Evolutionary conservation across 37 sponge, comb jelly and placozoan species (phyloP), one percentile per base, ranked within the genome.

Genomic region (Axinella damicornis): DNA sequence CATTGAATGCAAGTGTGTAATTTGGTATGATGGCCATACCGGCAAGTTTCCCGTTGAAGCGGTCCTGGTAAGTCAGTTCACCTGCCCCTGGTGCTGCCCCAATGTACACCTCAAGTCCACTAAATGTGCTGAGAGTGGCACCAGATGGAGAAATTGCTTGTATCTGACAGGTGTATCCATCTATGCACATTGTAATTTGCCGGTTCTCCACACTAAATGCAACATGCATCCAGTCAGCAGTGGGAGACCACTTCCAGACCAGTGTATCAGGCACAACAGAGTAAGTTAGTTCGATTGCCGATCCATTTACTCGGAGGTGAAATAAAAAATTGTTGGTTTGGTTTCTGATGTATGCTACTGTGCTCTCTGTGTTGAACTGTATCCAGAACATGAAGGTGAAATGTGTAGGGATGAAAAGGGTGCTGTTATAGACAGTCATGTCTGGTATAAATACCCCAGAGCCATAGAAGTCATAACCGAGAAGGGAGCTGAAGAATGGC

Each of bases 341-440:
- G 28, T 83, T 73, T 0, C 40, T 61, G 39, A 83, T 27, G 34
- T 83, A 36, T 11, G 53, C 74, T 18, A 90, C 74, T 30, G 74
- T 80, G n/a, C 91, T 76, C 37, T 24, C 22, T 46, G 46, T 46
- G 46, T 9, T 46, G 46, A 46, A 46, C 46, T 46, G 62, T 27
- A 84, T 53, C 91, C 91, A 90, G 41, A 53, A 65, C 0, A 74
- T 17, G 37, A 90, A 71, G 16, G 85, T 59, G 64, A 90, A 85
- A 2, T 74, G 22, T 35, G 27, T 30, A 17, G 85, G 53, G 32
- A 69, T 40, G 35, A 90, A 36, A 17, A 34, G 9, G 0, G 65
- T 21, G 27, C 58, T 53, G 2, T 71, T 21, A 22, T 86, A 78
- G 17, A 72, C 61, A 53, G 28, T 62, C 73, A 64, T 78, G 37